These are phyloP conservation scores for Agrochola lychnidis DNA, from an alignment of 2,888 invertebrate species.

Conservation along the genomic window DNA sequence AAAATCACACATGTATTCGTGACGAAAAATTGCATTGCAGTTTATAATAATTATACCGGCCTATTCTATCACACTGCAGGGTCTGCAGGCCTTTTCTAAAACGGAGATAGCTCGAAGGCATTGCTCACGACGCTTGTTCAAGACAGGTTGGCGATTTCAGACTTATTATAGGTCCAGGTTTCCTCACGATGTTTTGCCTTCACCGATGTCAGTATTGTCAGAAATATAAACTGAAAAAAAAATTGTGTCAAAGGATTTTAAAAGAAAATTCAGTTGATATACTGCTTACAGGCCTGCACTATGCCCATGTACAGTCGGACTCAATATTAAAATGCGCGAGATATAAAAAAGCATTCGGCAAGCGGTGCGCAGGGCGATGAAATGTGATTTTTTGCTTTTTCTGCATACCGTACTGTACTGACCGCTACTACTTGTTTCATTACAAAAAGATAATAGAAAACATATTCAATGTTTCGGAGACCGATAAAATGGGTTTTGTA, in stretches of 20 bases:
- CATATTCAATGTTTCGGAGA: not conserved
- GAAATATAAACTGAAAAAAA: not conserved
- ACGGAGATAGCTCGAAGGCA: too few species aligned
- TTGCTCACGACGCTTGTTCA: too few species aligned
- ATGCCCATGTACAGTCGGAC: conserved; percentile 27
- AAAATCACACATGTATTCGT: not conserved
- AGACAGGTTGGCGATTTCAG: too few species aligned
- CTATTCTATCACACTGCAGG: too few species aligned
- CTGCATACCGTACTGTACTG: conserved; percentile 25
- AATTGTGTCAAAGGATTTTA: not conserved
- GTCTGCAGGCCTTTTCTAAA: too few species aligned
- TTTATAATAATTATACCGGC: too few species aligned
- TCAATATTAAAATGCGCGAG: conserved; percentile 49
- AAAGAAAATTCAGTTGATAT: not conserved
- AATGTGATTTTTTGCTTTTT: conserved; percentile 55
- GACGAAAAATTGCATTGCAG: not conserved
- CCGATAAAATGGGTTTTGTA: not conserved
- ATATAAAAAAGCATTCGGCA: conserved; percentile 37
- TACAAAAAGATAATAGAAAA: conserved; percentile 16
- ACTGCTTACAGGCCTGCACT: conserved; percentile 2
- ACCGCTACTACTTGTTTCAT: conserved; percentile 34
- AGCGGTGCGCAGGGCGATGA: conserved; percentile 45
- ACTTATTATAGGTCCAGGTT: too few species aligned
- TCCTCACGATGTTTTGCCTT: too few species aligned
- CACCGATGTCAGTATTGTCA: too few species aligned